Evolutionary conservation across 92 coral and sea anemone genomes (phyloP).

Genomic region (Phenganax marumi): DNA sequence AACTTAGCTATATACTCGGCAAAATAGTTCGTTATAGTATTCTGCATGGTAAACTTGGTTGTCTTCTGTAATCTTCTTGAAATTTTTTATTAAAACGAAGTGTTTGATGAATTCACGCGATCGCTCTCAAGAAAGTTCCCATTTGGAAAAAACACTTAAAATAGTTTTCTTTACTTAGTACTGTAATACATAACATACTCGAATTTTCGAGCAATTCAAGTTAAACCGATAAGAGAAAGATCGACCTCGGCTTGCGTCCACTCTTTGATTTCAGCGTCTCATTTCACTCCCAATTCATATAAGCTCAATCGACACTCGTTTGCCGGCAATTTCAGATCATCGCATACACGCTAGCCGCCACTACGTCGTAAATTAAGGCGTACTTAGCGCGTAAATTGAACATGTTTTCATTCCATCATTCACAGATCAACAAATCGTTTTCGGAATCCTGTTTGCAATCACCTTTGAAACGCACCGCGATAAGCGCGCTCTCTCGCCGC

Average conservation of each 20-base stretch:
- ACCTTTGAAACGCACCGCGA: background rate
- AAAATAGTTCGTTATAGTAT: too few species aligned
- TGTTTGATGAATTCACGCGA: too few species aligned
- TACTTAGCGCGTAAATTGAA: background rate
- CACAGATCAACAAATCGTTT: background rate
- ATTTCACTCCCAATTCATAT: background rate
- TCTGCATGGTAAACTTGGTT: too few species aligned
- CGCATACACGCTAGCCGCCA: background rate
- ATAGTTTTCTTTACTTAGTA: background rate
- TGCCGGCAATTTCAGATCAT: conserved; percentile 17
- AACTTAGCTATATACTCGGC: too few species aligned
- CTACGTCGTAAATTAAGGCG: background rate
- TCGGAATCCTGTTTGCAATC: background rate
- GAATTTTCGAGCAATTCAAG: background rate
- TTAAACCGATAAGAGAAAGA: background rate
- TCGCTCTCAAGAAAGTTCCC: too few species aligned
- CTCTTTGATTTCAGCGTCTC: background rate
- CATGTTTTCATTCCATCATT: background rate
- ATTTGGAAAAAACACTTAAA: too few species aligned
- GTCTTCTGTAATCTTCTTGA: too few species aligned
- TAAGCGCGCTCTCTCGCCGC: conserved; percentile 9
- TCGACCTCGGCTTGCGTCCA: background rate
- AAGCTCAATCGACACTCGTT: conserved; percentile 2
- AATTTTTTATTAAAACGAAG: too few species aligned
- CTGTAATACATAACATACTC: background rate